Percentiles rank a stretch among this genome's conserved stretches.
These are phyloP conservation scores for Pimephales promelas DNA, from an alignment of 2,113 vertebrate genomes.

Conservation along the genomic window DNA sequence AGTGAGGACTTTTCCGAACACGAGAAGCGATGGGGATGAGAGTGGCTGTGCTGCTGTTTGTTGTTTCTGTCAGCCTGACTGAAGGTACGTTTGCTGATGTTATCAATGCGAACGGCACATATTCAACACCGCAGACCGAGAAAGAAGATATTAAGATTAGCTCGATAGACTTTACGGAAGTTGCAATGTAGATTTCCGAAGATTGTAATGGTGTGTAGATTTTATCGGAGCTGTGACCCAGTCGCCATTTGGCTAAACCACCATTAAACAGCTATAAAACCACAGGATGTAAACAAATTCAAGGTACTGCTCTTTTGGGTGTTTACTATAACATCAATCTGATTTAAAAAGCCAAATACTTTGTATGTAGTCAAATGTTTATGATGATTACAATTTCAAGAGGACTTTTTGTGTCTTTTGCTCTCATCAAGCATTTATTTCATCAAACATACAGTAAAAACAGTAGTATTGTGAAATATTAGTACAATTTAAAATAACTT, in stretches of 20 bases:
- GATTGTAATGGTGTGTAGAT: constrained; percentile 15
- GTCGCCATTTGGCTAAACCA: constrained; percentile 10
- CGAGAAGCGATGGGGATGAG: constrained; percentile 30
- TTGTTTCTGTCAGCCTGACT: constrained; percentile 18
- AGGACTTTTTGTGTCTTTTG: neutral
- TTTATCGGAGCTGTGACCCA: constrained; percentile 5
- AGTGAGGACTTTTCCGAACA: neutral
- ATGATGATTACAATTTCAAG: neutral
- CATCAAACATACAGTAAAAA: neutral
- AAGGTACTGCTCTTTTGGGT: neutral
- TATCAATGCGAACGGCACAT: neutral
- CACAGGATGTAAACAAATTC: constrained; percentile 8
- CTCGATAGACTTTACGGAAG: constrained; percentile 5
- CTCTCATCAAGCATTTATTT: neutral
- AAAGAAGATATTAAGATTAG: constrained; percentile 1
- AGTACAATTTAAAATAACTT: neutral
- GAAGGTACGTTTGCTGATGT: constrained; percentile 46
- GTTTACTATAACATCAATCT: neutral
- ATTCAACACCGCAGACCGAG: constrained; percentile 32
- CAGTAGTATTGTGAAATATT: neutral
- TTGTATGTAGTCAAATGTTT: neutral
- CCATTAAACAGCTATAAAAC: constrained; percentile 36
- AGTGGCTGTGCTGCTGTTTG: constrained; percentile 37
- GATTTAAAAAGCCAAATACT: neutral
- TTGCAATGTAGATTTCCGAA: neutral